Percentiles rank a stretch among this genome's conserved stretches.
These are phyloP conservation scores for Synodontis membranacea DNA, from an alignment of 2,113 vertebrate genomes.

Conservation along the genomic window DNA sequence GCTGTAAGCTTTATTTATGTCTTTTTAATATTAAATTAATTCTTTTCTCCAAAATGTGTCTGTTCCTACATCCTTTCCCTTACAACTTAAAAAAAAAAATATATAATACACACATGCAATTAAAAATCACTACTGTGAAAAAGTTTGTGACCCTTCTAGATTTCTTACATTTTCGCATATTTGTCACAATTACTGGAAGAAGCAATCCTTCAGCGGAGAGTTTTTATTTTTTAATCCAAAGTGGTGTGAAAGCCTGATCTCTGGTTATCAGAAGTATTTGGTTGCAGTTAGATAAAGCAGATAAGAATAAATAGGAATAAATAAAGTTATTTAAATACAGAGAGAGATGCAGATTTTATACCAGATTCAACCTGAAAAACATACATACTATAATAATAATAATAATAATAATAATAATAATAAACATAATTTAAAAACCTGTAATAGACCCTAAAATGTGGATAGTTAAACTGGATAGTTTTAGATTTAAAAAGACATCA, in stretches of 20 bases:
- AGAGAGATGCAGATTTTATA: background rate
- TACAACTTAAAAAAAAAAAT: background rate
- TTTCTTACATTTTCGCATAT: background rate
- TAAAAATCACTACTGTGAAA: background rate
- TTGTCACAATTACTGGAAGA: background rate
- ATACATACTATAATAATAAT: too few relatives aligned
- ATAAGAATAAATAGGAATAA: background rate
- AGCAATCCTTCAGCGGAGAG: background rate
- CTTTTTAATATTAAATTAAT: constrained; percentile 80
- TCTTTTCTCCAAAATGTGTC: constrained; percentile 53
- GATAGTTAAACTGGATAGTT: too few relatives aligned
- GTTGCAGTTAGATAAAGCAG: too few relatives aligned
- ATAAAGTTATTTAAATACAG: background rate
- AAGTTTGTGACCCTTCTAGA: background rate
- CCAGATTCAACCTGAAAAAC: background rate
- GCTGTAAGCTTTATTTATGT: constrained; percentile 77
- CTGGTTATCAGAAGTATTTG: background rate
- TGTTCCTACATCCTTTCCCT: background rate
- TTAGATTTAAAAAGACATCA: too few relatives aligned
- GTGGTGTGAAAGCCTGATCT: background rate
- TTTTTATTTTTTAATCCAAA: background rate
- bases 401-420: too few relatives aligned
- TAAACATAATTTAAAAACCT: too few relatives aligned
- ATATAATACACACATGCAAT: background rate
- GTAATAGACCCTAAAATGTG: too few relatives aligned